Evolutionary conservation across 64 coral and sea anemone genomes (phyloP).

Genomic region (Montipora foliosa): DNA sequence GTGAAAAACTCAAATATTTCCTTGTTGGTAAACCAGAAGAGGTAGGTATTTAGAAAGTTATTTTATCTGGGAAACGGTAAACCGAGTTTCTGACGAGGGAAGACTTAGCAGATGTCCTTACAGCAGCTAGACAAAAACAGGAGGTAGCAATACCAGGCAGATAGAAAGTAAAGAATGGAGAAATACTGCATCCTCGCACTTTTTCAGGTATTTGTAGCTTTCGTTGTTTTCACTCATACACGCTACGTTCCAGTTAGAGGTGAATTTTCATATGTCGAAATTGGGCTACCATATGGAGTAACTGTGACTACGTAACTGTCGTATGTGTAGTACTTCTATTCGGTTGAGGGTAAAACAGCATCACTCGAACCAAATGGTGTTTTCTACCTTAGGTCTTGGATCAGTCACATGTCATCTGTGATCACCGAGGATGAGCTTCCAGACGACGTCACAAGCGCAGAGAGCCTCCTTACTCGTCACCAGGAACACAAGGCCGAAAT

Average conservation of each 20-base stretch:
- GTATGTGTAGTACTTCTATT: not conserved
- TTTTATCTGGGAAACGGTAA: not conserved
- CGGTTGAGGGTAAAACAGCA: not conserved
- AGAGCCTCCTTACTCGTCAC: constrained; percentile 78
- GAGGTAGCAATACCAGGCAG: not conserved
- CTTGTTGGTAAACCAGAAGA: not conserved
- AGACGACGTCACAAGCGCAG: constrained; percentile 65
- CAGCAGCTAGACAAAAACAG: not conserved
- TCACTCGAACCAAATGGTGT: not conserved
- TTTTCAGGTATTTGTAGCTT: not conserved
- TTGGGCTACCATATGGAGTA: too few relatives aligned
- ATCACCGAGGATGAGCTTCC: constrained; percentile 70
- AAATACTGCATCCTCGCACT: not conserved
- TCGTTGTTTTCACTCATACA: not conserved
- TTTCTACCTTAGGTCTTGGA: constrained; percentile 81
- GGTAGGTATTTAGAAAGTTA: not conserved
- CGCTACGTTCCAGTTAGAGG: not conserved
- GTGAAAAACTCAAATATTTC: not conserved
- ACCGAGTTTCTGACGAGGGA: not conserved
- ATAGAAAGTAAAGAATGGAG: not conserved
- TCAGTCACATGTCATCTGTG: constrained; percentile 72
- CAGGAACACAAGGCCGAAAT: constrained; percentile 91
- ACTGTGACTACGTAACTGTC: not conserved
- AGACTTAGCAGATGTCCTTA: not conserved
- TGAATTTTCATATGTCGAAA: too few relatives aligned